Evolutionary conservation across 2,113 vertebrate genomes (phyloP), one percentile per base, ranked within the genome.

Genomic region (Ellobius talpinus): DNA sequence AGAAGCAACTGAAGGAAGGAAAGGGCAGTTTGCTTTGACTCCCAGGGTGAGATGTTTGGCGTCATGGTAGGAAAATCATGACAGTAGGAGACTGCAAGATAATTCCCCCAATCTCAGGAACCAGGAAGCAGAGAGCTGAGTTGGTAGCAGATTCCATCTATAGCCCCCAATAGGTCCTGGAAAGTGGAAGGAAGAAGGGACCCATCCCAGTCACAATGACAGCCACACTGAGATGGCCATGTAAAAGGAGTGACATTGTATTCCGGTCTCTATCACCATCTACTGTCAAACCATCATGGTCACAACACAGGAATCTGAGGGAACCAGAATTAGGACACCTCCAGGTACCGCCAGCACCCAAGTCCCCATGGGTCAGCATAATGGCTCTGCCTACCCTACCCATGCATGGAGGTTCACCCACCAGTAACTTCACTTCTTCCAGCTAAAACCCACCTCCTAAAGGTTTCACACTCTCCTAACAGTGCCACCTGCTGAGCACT

Each of bases 241-340:
- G 90, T 89, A 95, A 96, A 52, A 1, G n/a, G 92, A 88, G 0
- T 50, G 92, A 77, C 66, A 23, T 7, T 39, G 81, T 39, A 3
- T 39, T 95, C 91, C 11, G 26, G 65, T 94, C 91, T 78, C 92
- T 92, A 84, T 55, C 95, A 89, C 94, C 61, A 39, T 95, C 81
- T 23, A 92, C 17, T 94, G 94, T 95, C 6, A 74, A 81, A 94
- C 78, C 84, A 90, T 89, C 97, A 23, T 33, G 76, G 95, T 96
- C 93, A 0, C 5, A 0, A 0, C 74, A 19, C 70, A 31, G 89
- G 89, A 58, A 94, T 72, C 92, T 89, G 0, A 65, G 6, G 77
- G 82, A 3, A 0, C 16, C 96, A 50, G 52, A 65, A 16, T n/a
- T 55, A 11, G 85, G 81, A 11, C 16, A 21, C 50, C 2, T 1